Base-by-base conservation (phyloP, 2,797 vertebrate genomes). In the Micrastur ruficollis region DNA sequence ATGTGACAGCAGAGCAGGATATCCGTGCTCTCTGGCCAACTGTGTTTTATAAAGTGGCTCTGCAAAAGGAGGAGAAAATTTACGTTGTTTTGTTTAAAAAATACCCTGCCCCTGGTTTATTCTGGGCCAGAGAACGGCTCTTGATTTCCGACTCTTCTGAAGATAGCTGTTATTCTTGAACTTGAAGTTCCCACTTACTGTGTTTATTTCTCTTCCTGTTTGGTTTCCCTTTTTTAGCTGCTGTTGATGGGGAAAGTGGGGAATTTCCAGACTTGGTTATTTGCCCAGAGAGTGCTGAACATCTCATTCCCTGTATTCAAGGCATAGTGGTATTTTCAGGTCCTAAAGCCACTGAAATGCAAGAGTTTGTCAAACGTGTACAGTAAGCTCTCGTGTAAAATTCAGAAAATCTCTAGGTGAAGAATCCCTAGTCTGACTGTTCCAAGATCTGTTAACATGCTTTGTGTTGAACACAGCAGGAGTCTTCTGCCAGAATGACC, bases 81-180 rank as follows among this genome's bases (percentile, higher is more conserved):
- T 32, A 27, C 53, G 34, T 42, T 91, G 58, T 91, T 94, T 86
- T 85, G 55, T 91, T 93, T 80, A 74, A 89, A 89, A 88, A 63
- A 47, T n/a, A 26, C 55, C 11, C 6, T 55, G 63, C 71, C 66
- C 55, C 6, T 82, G 70, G 29, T 97, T 89, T 95, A 89, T 95
- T 94, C 71, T 92, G 71, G 88, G 83, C 67, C 13, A 2, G 49
- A 74, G 90, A 95, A 87, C 22, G 7, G 78, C 71, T 90, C 81
- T 68, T 93, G 61, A 56, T 86, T 92, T 81, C 90, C 89, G 88
- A 87, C 59, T 53, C 71, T 89, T 75, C 22, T 73, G 67, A 74
- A 67, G 83, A 76, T 27, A 75, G 74, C 29, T 90, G 92, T 70
- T 97, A 90, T 93, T 96, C 96, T 97, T 93, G 90, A 82, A 83